Conservation (phyloP, 2,797 vertebrate genomes). For the Erithacus rubecula region DNA sequence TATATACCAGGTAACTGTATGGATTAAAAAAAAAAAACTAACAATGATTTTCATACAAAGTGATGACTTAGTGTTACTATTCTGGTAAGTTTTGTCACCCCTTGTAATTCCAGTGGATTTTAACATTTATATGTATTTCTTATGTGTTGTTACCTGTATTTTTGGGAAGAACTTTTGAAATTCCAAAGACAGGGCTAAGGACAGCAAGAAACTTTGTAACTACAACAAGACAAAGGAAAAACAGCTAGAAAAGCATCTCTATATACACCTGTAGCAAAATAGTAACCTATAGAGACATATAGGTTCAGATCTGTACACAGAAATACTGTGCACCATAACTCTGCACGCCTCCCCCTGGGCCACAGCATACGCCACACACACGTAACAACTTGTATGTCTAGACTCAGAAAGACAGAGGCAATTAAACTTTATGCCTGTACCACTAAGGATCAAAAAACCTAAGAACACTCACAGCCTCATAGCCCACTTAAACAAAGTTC, state of each 20-base stretch:
- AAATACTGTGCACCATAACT: not conserved
- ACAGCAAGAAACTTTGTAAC: not conserved
- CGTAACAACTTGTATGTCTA: not conserved
- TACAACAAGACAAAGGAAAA: not conserved
- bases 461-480: not conserved
- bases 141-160: not conserved
- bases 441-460: not conserved
- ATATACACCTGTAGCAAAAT: not conserved
- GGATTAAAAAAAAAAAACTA: not conserved
- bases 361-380: accelerated
- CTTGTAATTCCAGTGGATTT: not conserved
- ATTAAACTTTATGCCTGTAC: not conserved
- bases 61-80: not conserved
- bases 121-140: not conserved
- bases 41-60: not conserved
- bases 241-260: not conserved
- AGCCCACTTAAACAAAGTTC: not conserved
- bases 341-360: not conserved
- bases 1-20: not conserved
- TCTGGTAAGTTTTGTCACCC: not conserved
- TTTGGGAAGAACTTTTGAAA: not conserved
- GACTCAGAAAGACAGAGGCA: not conserved
- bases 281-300: not conserved
- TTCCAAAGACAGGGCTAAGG: not conserved
- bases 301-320: not conserved